Base-by-base conservation (phyloP, 2,888 invertebrate species). In the Nomada ruficornis region DNA sequence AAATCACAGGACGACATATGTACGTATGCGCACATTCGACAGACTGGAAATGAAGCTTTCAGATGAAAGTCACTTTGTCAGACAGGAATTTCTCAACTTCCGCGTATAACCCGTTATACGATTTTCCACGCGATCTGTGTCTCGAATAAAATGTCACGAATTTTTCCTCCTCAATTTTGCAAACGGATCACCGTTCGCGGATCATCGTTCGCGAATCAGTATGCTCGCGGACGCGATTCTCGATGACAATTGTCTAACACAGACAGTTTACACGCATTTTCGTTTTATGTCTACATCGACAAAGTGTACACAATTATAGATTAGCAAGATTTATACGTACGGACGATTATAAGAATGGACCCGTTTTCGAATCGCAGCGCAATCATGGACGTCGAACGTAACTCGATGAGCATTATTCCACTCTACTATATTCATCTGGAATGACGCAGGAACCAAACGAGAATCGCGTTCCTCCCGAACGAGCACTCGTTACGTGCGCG, bases 281-380 rank as follows among this genome's bases (percentile, higher is more conserved):
- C 5, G 11, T 26, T 11, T n/a, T 36, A 50, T 20, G 20, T 29
- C n/a, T 64, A 79, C 80, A 63, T 73, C 60, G 65, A 82, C 75
- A 44, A 74, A 59, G 20, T 72, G 57, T 77, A 77, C 67, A 80
- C 74, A 74, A 78, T 69, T 69, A 80, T 75, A 65, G 62, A 74
- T 77, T 68, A 47, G 50, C 76, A 74, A 81, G 75, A 75, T 63
- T 23, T 80, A 57, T 23, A 26, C 36, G 68, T 67, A 83, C 63
- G 80, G 81, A 82, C 83, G 77, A 86, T 77, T 78, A 71, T 36
- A 81, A 78, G 50, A 74, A 87, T 91, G 91, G 91, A 91, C 89
- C 90, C 91, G 89, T 90, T 90, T 89, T 88, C 84, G 89, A 91
- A 91, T 88, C 86, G 89, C 75, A 88, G 85, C 84, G 85, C 83